Evolutionary conservation across 1,140 invertebrate genomes (phyloP).

Genomic region (Drosophila leontia): DNA sequence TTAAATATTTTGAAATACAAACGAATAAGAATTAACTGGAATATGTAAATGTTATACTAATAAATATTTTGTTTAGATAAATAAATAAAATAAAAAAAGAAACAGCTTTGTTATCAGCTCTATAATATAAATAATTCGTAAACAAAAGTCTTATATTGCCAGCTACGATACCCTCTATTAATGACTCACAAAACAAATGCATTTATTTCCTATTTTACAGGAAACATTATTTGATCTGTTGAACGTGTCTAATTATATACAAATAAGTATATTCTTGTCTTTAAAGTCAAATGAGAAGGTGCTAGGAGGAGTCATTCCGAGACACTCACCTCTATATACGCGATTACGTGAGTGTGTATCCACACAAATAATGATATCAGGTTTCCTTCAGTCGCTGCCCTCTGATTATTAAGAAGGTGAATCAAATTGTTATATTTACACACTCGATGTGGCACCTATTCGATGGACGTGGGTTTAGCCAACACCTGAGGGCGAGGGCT

Average conservation of each 20-base stretch:
- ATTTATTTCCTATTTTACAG: constrained; percentile 27
- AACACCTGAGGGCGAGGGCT: constrained; percentile 19
- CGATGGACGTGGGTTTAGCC: constrained; percentile 33
- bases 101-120: not conserved
- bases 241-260: constrained; percentile 19
- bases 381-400: constrained; percentile 11
- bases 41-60: not conserved
- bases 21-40: not conserved
- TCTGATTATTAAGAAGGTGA: constrained; percentile 41
- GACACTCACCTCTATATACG: not conserved
- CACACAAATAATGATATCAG: constrained; percentile 28
- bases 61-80: not conserved
- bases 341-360: constrained; percentile 4
- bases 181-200: constrained; percentile 16
- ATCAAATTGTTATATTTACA: constrained; percentile 47
- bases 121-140: not conserved
- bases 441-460: constrained; percentile 34
- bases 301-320: not conserved
- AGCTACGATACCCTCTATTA: not conserved
- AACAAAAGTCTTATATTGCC: not conserved
- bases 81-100: not conserved
- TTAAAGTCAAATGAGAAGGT: not conserved
- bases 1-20: not conserved
- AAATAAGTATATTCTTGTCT: constrained; percentile 18
- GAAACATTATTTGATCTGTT: constrained; percentile 39